These are phyloP conservation scores for Glossosoma conforme DNA, from an alignment of 1,140 invertebrate genomes.

Conservation along the genomic window DNA sequence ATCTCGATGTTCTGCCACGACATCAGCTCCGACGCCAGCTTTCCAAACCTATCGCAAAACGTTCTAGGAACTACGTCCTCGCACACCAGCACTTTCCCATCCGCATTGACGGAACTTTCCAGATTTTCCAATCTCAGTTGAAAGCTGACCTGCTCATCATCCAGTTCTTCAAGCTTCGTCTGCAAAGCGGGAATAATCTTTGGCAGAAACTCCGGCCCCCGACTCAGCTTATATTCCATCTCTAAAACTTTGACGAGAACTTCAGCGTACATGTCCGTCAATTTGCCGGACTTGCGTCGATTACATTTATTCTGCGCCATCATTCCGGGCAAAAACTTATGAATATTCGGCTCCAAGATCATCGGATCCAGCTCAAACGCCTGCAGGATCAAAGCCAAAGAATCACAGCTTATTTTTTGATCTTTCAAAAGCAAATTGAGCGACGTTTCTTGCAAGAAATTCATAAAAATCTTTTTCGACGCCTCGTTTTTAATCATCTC, in stretches of 20 bases:
- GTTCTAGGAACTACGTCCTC: constrained; percentile 21
- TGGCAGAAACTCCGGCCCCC: constrained; percentile 16
- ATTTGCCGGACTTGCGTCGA: background rate
- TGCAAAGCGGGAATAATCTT: constrained; percentile 16
- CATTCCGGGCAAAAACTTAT: constrained; percentile 15
- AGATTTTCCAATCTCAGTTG: constrained; percentile 14
- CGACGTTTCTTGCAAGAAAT: constrained; percentile 15
- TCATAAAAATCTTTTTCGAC: constrained; percentile 15
- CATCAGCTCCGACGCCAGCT: constrained; percentile 20
- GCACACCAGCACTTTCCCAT: constrained; percentile 6
- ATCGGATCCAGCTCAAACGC: constrained; percentile 19
- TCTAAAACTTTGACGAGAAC: constrained; percentile 15
- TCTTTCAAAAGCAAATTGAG: constrained; percentile 9
- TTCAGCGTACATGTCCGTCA: constrained; percentile 4
- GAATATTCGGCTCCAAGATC: constrained; percentile 18
- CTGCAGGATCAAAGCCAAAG: constrained; percentile 13
- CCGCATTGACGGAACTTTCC: constrained; percentile 1
- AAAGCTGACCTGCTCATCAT: constrained; percentile 11
- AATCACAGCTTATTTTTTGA: background rate
- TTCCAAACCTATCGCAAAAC: constrained; percentile 21
- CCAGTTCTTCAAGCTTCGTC: constrained; percentile 16
- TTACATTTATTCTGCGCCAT: constrained; percentile 18
- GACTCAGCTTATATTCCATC: constrained; percentile 21
- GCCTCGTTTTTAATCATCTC: constrained; percentile 6
- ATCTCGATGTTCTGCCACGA: constrained; percentile 22